These are phyloP conservation scores for Brachymystax lenok DNA, from an alignment of 2,797 vertebrate species.

Conservation along the genomic window DNA sequence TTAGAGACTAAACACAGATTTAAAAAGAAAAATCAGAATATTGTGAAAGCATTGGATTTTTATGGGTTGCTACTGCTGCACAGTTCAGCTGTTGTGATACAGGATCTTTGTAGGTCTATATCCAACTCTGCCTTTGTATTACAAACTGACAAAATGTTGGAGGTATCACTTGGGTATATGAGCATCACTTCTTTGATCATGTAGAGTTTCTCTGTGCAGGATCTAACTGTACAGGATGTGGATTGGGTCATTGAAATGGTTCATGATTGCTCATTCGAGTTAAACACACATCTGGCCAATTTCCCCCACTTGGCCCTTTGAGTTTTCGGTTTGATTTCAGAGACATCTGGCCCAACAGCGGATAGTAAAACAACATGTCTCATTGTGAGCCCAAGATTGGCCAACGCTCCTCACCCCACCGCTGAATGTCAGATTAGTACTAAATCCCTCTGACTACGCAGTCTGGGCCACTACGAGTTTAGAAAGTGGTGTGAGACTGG, in stretches of 20 bases:
- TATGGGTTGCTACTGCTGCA: background rate
- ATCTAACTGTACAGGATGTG: background rate
- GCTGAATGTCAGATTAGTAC: constrained; percentile 41
- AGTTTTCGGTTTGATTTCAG: background rate
- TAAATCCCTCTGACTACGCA: constrained; percentile 30
- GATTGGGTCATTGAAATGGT: background rate
- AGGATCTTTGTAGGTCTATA: background rate
- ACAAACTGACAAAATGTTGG: background rate
- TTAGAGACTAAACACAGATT: background rate
- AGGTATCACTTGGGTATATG: background rate
- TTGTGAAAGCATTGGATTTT: background rate
- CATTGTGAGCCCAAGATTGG: constrained; percentile 10
- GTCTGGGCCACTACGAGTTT: background rate
- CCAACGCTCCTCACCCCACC: constrained; percentile 22
- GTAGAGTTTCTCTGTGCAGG: background rate
- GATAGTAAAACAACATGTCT: constrained; percentile 22
- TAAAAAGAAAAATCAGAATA: background rate
- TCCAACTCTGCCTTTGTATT: background rate
- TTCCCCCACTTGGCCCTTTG: background rate
- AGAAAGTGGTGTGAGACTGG: constrained; percentile 14
- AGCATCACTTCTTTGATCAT: background rate
- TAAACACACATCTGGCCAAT: background rate
- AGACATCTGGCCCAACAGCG: background rate
- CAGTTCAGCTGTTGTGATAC: background rate
- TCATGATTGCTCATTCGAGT: background rate